A percentile compares a stretch with the other conserved stretches of the same genome.
phyloP scores from a whole-genome alignment of 2,113 vertebrate species.

The Cyanoramphus novaezelandiae region DNA sequence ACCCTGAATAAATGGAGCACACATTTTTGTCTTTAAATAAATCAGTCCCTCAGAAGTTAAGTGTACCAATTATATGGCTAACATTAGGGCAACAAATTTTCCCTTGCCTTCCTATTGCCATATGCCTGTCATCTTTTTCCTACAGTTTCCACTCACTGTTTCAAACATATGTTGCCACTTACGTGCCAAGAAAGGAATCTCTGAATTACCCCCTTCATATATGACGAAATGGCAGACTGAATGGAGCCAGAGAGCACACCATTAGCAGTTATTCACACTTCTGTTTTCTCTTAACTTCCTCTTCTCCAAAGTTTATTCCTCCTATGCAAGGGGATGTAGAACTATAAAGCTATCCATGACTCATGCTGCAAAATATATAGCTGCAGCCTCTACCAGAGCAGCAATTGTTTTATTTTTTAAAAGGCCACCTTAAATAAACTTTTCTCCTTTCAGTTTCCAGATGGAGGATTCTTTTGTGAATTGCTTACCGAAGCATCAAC shows the following conservation, averaged over 20 bases:
- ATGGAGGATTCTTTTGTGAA: slow-evolving; percentile 55
- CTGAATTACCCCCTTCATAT: slow-evolving; percentile 75
- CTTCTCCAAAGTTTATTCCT: slow-evolving; percentile 74
- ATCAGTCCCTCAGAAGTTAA: slow-evolving; percentile 54
- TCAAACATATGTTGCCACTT: slow-evolving; percentile 84
- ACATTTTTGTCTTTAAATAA: slow-evolving; percentile 58
- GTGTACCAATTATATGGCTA: slow-evolving; percentile 69
- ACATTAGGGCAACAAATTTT: slow-evolving; percentile 70
- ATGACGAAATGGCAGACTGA: slow-evolving; percentile 79
- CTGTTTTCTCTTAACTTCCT: slow-evolving; percentile 83
- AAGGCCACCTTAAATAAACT: slow-evolving; percentile 54
- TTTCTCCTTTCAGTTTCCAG: slow-evolving; percentile 48
- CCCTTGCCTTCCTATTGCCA: slow-evolving; percentile 73
- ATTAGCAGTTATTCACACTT: slow-evolving; percentile 83
- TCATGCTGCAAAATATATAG: slow-evolving; percentile 74
- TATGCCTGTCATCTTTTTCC: slow-evolving; percentile 74
- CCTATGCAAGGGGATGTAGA: slow-evolving; percentile 62
- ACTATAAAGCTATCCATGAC: slow-evolving; percentile 76
- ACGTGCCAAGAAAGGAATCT: slow-evolving; percentile 81
- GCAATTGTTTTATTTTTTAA: not conserved
- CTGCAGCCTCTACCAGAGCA: slow-evolving; percentile 19
- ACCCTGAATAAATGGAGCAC: slow-evolving; percentile 38
- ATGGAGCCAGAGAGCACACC: slow-evolving; percentile 77
- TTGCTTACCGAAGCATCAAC: slow-evolving; percentile 26
- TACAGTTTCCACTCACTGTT: slow-evolving; percentile 76